phyloP scores from a whole-genome alignment of 2,113 vertebrate genomes.

The Pampusana beccarii region DNA sequence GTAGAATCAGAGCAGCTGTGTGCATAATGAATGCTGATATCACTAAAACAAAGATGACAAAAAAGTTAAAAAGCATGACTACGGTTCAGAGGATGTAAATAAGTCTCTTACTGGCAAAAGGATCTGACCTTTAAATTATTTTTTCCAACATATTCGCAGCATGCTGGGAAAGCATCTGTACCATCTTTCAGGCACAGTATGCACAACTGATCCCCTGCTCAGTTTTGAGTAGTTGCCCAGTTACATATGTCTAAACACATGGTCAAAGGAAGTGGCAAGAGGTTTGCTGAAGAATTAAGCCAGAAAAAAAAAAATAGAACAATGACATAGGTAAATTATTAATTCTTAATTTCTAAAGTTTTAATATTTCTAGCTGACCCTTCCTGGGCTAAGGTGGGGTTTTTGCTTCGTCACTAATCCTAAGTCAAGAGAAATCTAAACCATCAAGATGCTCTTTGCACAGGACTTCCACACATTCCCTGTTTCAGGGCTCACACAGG shows the following conservation, averaged over 20 bases:
- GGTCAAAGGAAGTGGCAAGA: constrained; percentile 28
- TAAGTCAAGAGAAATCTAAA: not conserved
- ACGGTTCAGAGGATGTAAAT: not conserved
- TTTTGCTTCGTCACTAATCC: not conserved
- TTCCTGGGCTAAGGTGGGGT: not conserved
- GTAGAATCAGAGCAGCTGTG: not conserved
- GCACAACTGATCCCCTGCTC: constrained; percentile 1
- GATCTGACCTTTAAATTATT: constrained; percentile 8
- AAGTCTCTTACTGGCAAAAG: not conserved
- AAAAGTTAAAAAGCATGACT: not conserved
- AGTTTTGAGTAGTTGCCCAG: constrained; percentile 5
- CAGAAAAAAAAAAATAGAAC: not conserved
- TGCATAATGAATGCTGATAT: not conserved
- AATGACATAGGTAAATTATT: not conserved
- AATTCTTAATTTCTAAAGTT: not conserved
- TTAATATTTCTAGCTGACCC: not conserved
- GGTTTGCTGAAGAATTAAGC: not conserved
- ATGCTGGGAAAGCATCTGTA: constrained; percentile 57
- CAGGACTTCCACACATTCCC: not conserved
- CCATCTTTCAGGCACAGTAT: not conserved
- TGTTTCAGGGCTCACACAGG: not conserved
- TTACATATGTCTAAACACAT: constrained; percentile 40
- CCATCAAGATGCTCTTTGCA: not conserved
- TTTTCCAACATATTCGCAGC: not conserved
- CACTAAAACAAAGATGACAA: not conserved